Conservation (phyloP, 2,113 vertebrate genomes). For the Thomomys bottae region DNA sequence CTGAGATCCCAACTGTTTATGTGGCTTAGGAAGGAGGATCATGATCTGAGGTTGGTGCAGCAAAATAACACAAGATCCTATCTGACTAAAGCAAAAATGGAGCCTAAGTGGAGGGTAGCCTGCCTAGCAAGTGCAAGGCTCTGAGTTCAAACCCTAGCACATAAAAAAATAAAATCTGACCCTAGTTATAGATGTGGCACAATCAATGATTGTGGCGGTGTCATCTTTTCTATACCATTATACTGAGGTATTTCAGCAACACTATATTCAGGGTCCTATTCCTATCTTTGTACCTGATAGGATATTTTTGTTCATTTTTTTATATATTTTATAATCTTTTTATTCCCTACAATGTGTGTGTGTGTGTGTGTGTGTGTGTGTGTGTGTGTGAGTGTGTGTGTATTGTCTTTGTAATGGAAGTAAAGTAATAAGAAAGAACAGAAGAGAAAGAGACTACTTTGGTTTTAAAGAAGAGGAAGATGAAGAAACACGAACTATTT, state of each 20-base stretch:
- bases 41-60: too few species aligned
- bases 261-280: background rate
- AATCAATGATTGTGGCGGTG: background rate
- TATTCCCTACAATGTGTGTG: slow-evolving; percentile 4
- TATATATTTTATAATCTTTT: background rate
- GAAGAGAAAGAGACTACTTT: background rate
- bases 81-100: too few species aligned
- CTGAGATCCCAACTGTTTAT: too few species aligned
- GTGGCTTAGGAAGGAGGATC: too few species aligned
- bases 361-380: too few species aligned
- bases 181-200: slow-evolving; percentile 14
- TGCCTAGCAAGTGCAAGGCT: too few species aligned
- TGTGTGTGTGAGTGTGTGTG: too few species aligned
- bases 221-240: too few species aligned
- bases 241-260: too few species aligned
- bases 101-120: too few species aligned
- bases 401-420: background rate
- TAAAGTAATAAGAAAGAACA: background rate
- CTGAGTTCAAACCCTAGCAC: too few species aligned
- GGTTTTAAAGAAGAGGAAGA: slow-evolving; percentile 55
- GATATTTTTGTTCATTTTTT: slow-evolving; percentile 30
- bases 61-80: too few species aligned
- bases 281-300: background rate
- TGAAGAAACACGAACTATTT: slow-evolving; percentile 61
- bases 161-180: background rate